These are phyloP conservation scores for Trichogramma pretiosum DNA, from an alignment of 1,140 invertebrate genomes.

Conservation along the genomic window DNA sequence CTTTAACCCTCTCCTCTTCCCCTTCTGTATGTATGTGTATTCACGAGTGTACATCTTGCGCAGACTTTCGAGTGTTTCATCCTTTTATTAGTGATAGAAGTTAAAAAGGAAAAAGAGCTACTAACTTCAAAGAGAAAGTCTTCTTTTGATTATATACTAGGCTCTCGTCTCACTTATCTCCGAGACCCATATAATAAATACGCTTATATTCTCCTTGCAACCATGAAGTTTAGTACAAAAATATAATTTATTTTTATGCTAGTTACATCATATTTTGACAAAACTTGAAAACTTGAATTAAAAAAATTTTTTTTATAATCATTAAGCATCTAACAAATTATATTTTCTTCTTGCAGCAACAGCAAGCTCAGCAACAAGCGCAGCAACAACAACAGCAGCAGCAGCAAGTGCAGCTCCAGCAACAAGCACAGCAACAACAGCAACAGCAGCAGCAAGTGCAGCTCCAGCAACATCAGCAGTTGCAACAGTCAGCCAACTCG, in stretches of 20 bases:
- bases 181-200: too few relatives aligned
- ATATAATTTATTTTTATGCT: too few relatives aligned
- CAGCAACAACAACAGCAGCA: constrained; percentile 39
- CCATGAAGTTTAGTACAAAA: too few relatives aligned
- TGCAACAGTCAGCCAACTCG: constrained; percentile 42
- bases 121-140: constrained; percentile 1
- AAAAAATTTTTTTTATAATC: too few relatives aligned
- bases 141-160: constrained; percentile 14
- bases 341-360: constrained; percentile 21
- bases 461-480: constrained; percentile 42
- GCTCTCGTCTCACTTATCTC: too few relatives aligned
- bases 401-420: constrained; percentile 31
- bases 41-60: too few relatives aligned
- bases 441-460: constrained; percentile 31
- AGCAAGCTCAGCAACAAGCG: constrained; percentile 26
- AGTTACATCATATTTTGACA: too few relatives aligned
- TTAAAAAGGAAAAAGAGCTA: too few relatives aligned
- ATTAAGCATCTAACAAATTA: too few relatives aligned
- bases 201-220: too few relatives aligned
- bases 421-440: constrained; percentile 36
- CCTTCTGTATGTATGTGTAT: too few relatives aligned
- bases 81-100: constrained; percentile 5
- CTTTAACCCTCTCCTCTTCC: background rate
- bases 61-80: background rate
- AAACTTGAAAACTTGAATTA: too few relatives aligned